Conservation (phyloP, 1,140 invertebrate genomes). For the Drosophila baimaii region DNA sequence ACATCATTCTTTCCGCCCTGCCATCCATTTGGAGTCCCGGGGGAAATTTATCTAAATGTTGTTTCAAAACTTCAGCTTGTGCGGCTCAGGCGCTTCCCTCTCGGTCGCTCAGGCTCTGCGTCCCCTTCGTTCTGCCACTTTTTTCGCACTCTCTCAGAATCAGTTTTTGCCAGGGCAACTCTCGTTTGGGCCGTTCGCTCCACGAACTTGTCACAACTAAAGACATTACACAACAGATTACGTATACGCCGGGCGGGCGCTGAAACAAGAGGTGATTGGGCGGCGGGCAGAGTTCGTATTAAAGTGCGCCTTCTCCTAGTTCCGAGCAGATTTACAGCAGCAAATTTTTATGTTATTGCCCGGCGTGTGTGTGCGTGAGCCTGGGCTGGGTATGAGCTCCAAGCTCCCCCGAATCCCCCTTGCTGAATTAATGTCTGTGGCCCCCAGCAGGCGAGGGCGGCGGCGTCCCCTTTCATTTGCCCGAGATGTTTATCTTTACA, state of each 20-base stretch:
- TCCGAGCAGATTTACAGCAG: slow-evolving; percentile 72
- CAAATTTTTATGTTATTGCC: slow-evolving; percentile 79
- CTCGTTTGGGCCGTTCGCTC: slow-evolving; percentile 48
- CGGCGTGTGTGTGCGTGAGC: slow-evolving; percentile 26
- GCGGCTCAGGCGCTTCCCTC: slow-evolving; percentile 6
- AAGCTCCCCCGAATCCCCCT: background rate
- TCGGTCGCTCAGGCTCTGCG: background rate
- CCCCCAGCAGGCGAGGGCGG: slow-evolving; percentile 16
- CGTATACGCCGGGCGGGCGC: slow-evolving; percentile 51
- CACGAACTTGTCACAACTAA: slow-evolving; percentile 81
- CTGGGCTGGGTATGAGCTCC: slow-evolving; percentile 3
- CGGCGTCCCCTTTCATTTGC: slow-evolving; percentile 40
- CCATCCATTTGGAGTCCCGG: slow-evolving; percentile 52
- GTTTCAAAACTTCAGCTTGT: slow-evolving; percentile 81
- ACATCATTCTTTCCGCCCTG: slow-evolving; percentile 53
- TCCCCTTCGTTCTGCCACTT: slow-evolving; percentile 35
- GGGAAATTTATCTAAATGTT: slow-evolving; percentile 84
- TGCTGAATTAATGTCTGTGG: slow-evolving; percentile 55
- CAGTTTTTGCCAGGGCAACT: slow-evolving; percentile 61
- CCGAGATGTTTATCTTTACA: slow-evolving; percentile 66
- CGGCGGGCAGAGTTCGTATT: slow-evolving; percentile 51
- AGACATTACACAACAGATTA: slow-evolving; percentile 84
- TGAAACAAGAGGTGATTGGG: slow-evolving; percentile 44
- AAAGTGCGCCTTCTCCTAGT: slow-evolving; percentile 65
- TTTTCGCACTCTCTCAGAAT: slow-evolving; percentile 77